A percentile compares a stretch with the other conserved stretches of the same genome.
These are phyloP conservation scores for Petrosia ficiformis DNA, from an alignment of 37 sponge, comb jelly and placozoan genomes.

Conservation along the genomic window DNA sequence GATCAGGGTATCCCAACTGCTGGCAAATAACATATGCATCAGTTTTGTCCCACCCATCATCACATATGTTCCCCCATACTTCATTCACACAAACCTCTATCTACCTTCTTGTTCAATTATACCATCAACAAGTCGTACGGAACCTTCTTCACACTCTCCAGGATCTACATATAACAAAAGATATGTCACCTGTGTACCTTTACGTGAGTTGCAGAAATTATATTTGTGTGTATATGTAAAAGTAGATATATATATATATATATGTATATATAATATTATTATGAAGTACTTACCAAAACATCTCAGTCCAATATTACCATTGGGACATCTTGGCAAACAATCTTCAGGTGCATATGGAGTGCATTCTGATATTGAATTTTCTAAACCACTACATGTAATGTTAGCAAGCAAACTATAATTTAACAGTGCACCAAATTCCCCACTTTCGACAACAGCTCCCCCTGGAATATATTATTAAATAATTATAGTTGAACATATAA, in stretches of 20 bases:
- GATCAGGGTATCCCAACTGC: background rate
- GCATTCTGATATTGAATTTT: background rate
- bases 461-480: no score
- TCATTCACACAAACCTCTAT: background rate
- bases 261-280: no score
- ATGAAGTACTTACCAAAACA: slow-evolving; percentile 6
- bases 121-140: slow-evolving; percentile 1
- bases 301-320: background rate
- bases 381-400: slow-evolving; percentile 7
- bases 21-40: background rate
- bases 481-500: no score
- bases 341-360: background rate
- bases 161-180: background rate
- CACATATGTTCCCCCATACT: slow-evolving; percentile 4
- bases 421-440: background rate
- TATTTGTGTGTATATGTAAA: no score
- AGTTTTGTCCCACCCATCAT: slow-evolving; percentile 7
- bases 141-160: background rate
- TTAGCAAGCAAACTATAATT: background rate
- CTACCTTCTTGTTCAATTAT: slow-evolving; percentile 6
- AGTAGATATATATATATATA: no score
- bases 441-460: no score
- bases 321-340: background rate
- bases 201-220: no score
- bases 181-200: background rate